Percentiles rank a stretch among this genome's conserved stretches.
Evolutionary conservation across 2,888 invertebrate genomes (phyloP).

Genomic region (Pachliopta kotzebuea): DNA sequence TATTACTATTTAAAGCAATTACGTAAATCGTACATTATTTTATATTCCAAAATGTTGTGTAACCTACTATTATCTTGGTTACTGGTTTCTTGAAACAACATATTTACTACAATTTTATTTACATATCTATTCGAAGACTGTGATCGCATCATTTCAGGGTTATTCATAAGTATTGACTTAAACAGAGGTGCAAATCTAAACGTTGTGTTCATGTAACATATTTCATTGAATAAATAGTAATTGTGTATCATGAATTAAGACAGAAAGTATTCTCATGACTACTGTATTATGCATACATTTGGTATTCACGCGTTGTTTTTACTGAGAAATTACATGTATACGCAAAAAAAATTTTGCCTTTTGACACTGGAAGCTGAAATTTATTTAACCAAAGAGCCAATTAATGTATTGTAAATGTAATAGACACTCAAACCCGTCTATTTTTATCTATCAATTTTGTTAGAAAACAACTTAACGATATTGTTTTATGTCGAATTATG

Average conservation of each 20-base stretch:
- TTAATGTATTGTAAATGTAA: too few species aligned
- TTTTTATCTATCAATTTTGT: too few species aligned
- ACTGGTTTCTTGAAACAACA: background rate
- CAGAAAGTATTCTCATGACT: background rate
- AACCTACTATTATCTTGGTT: background rate
- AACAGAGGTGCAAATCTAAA: conserved; percentile 15
- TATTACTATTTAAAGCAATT: background rate
- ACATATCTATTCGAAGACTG: conserved; percentile 14
- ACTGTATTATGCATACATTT: too few species aligned
- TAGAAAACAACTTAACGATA: too few species aligned
- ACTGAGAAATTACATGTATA: background rate
- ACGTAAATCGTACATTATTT: background rate
- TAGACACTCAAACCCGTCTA: too few species aligned
- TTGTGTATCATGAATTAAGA: background rate
- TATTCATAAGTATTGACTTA: conserved; percentile 8
- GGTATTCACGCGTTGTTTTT: background rate
- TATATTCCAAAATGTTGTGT: background rate
- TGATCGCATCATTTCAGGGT: conserved; percentile 15
- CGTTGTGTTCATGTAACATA: background rate
- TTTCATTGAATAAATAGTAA: background rate
- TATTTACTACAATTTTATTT: conserved; percentile 22
- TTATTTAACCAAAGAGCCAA: too few species aligned
- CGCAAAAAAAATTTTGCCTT: background rate
- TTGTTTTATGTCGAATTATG: too few species aligned
- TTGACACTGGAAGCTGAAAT: too few species aligned